Base-by-base conservation (phyloP, 2,113 vertebrate genomes). In the Cynopterus brachyotis region DNA sequence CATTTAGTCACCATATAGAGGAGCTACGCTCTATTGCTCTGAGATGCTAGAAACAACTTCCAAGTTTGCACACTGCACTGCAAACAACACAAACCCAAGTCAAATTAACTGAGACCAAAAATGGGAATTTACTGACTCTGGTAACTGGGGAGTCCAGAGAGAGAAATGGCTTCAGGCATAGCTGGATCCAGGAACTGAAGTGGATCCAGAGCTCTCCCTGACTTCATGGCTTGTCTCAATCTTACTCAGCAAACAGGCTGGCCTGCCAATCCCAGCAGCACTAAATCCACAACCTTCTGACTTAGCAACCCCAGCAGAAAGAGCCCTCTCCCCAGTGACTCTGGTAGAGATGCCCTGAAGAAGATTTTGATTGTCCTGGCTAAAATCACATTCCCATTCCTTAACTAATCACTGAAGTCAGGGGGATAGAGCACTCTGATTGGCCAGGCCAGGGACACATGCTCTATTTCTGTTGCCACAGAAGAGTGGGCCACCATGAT, bases 111-210 rank as follows among this genome's bases (percentile, higher is more conserved):
- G 50, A 87, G 47, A 69, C 45, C 19, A 60, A 80, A n/a, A 35
- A 32, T 17, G 3, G 32, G 20, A 67, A 73, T 60, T 83, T 26
- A 53, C 17, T 79, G 62, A 89, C 22, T 89, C 64, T 82, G 35
- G 3, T 60, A 95, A 94, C 28, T 30, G 8, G 3, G 45, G 24
- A 73, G 45, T 89, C 59, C 16, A 75, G 26, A 57, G 8, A 87
- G 24, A 81, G 55, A 19, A 50, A 26, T 16, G 19, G 28, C 70
- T 96, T 96, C 95, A 93, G 83, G 93, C 24, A 92, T 26, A 92
- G 82, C 69, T 85, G 55, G 79, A 92, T 81, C 84, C 93, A 95
- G 69, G 35, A n/a, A 11, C 57, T 96, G 20, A 62, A 60, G 45
- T n/a, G 13, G 42, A 47, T 73, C 62, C 67, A 83, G 79, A 89